phyloP scores from a whole-genome alignment of 2,888 invertebrate genomes.

The Cordylochernes scorpioides region DNA sequence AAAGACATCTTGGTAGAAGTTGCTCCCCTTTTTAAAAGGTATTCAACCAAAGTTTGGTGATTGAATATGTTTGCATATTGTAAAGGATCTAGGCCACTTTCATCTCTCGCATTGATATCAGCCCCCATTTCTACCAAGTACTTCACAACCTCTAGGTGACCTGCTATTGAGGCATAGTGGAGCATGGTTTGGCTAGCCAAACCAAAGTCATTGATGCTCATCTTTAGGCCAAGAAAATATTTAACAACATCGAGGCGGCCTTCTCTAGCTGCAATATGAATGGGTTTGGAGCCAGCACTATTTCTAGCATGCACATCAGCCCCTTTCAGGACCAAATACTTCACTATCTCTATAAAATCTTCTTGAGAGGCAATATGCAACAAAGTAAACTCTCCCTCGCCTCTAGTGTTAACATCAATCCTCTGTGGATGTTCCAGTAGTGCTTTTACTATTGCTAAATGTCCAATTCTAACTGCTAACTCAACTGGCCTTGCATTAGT shows the following conservation, averaged over 20 bases:
- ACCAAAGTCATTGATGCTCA: background rate
- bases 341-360: constrained; percentile 1
- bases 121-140: constrained; percentile 1
- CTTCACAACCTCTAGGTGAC: constrained; percentile 2
- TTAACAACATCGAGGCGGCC: constrained; percentile 1
- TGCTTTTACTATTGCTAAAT: constrained; percentile 1
- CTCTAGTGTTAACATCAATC: background rate
- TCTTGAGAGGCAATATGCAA: too few species aligned
- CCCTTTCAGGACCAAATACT: background rate
- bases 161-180: constrained; percentile 1
- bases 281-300: background rate
- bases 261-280: constrained; percentile 1
- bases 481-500: constrained; percentile 1
- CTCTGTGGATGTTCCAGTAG: background rate
- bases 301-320: background rate
- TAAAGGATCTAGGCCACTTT: background rate
- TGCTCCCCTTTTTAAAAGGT: constrained; percentile 4
- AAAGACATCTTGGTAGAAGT: background rate
- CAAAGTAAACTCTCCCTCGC: background rate
- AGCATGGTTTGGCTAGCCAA: background rate
- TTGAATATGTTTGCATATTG: constrained; percentile 2
- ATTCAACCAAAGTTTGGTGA: constrained; percentile 1
- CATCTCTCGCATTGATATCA: constrained; percentile 1
- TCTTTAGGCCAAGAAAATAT: too few species aligned
- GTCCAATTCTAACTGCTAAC: constrained; percentile 1